Evolutionary conservation across 2,888 invertebrate genomes (phyloP).

Genomic region (Volucella bombylans): DNA sequence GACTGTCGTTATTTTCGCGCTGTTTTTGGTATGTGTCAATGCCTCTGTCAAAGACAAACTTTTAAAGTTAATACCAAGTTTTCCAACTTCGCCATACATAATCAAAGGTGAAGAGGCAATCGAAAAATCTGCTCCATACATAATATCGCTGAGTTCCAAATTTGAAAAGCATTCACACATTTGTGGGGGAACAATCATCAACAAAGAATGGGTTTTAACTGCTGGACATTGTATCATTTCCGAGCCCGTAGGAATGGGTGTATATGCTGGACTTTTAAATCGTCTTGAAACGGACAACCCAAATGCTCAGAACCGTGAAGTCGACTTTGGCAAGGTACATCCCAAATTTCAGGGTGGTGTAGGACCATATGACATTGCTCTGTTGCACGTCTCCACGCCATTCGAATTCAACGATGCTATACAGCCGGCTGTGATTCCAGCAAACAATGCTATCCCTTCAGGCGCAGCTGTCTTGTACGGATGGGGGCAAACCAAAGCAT

Average conservation of each 20-base stretch:
- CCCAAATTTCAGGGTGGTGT: conserved; percentile 79
- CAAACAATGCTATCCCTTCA: conserved; percentile 75
- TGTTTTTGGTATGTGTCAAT: conserved; percentile 76
- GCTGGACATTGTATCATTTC: conserved; percentile 80
- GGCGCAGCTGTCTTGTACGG: conserved; percentile 81
- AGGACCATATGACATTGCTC: conserved; percentile 84
- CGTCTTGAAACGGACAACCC: conserved; percentile 75
- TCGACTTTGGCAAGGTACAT: conserved; percentile 80
- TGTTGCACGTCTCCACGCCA: conserved; percentile 80
- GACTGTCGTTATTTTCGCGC: conserved; percentile 75
- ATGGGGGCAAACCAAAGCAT: conserved; percentile 82
- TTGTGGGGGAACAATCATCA: conserved; percentile 83
- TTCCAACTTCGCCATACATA: conserved; percentile 77
- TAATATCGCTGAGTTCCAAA: conserved; percentile 80
- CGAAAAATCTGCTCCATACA: conserved; percentile 82
- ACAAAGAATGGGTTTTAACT: conserved; percentile 81
- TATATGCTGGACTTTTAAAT: conserved; percentile 82
- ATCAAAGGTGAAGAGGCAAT: conserved; percentile 81
- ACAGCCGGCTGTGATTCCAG: conserved; percentile 80
- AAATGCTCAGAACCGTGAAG: conserved; percentile 77
- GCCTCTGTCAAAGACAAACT: conserved; percentile 75
- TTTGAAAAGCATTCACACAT: conserved; percentile 78
- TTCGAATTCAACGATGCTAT: conserved; percentile 79
- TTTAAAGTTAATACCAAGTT: conserved; percentile 75
- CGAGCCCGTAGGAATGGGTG: conserved; percentile 77